Base-by-base conservation (phyloP, 2,113 vertebrate genomes). In the Nematolebias whitei region DNA sequence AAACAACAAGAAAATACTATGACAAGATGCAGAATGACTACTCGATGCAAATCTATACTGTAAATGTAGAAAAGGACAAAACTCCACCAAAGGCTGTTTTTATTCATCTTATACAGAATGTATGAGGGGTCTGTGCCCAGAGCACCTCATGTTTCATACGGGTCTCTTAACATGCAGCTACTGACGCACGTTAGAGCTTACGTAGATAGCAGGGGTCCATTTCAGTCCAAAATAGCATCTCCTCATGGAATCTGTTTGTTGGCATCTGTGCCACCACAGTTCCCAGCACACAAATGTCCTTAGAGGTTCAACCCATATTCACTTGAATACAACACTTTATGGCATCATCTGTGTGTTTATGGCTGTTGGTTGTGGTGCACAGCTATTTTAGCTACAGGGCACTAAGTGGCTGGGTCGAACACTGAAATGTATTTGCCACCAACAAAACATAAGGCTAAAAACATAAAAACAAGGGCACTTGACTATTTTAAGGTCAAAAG, bases 111-210 rank as follows among this genome's bases (percentile, higher is more conserved):
- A 6, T n/a, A 7, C 11, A 56, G 35, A 23, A 2, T 40, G 2
- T 20, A 18, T 23, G 8, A 49, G 32, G 53, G 19, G 8, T 63
- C 24, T 38, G 39, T 32, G 32, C 26, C 26, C 54, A 20, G 16
- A 24, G 49, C 19, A 5, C 52, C 4, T 15, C 32, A 59, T 29
- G 29, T 39, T 51, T 61, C 20, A 44, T 54, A 48, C 53, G 32
- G 47, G 55, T 63, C 43, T 45, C 32, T 10, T 84, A 78, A 83
- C 76, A 78, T 81, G 85, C 20, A 74, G 24, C 22, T 14, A 11
- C 39, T 76, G 83, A 85, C 74, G 69, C 65, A 78, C 71, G 72
- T 74, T 38, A 18, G 80, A 82, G 75, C 49, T 62, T 51, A n/a
- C n/a, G n/a, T n/a, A n/a, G n/a, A n/a, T n/a, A 43, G 76, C 26